A percentile compares a stretch with the other conserved stretches of the same genome.
phyloP scores from a whole-genome alignment of 2,888 invertebrate species.

The Calameuta pallipes region DNA sequence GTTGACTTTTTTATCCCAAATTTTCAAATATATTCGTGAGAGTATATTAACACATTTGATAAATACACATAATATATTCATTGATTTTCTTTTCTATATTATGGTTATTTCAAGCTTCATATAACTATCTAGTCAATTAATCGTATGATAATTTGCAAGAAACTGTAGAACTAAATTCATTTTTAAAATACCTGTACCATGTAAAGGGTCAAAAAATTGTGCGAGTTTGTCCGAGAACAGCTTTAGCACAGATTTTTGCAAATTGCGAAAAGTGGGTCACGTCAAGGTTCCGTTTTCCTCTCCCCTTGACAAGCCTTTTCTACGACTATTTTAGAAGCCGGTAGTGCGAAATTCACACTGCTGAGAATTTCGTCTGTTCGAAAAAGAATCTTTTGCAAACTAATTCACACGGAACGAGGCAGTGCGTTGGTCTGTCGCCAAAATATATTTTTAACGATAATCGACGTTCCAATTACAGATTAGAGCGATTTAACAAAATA shows the following conservation, averaged over 20 bases:
- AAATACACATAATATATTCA: not conserved
- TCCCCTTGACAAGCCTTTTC: not conserved
- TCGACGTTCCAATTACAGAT: not conserved
- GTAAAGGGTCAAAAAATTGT: not conserved
- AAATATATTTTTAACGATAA: not conserved
- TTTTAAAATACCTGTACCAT: not conserved
- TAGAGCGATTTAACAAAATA: not conserved
- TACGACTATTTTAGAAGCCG: not conserved
- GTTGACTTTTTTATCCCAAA: not conserved
- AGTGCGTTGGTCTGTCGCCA: not conserved
- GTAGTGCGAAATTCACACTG: not conserved
- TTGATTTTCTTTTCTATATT: not conserved
- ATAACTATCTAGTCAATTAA: not conserved
- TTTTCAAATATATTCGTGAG: not conserved
- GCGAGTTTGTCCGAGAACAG: not conserved
- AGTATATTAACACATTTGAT: not conserved
- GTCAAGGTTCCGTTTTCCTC: not conserved
- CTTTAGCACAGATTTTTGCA: not conserved
- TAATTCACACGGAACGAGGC: not conserved
- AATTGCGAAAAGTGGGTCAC: not conserved
- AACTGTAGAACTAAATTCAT: not conserved
- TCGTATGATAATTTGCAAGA: not conserved
- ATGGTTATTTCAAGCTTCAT: not conserved
- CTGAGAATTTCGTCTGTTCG: not conserved
- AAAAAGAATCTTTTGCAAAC: not conserved